These are phyloP conservation scores for Capricornis sumatraensis DNA, from an alignment of 2,113 vertebrate species.

Conservation along the genomic window DNA sequence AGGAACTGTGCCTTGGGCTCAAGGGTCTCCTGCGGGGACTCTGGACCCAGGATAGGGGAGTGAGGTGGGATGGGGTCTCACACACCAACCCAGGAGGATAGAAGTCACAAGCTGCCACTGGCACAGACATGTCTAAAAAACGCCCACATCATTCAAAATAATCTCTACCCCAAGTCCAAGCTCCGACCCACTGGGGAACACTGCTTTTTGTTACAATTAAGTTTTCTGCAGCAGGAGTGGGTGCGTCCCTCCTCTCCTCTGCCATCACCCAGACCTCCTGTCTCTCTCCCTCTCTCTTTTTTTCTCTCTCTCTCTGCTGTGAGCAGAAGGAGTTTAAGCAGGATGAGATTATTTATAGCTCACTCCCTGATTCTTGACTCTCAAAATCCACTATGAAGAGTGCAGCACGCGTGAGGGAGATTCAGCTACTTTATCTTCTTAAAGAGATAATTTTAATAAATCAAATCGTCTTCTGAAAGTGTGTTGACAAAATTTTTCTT, in stretches of 20 bases:
- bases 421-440: neutral
- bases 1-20: rapidly evolving
- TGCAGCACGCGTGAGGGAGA: neutral
- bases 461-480: neutral
- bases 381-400: neutral
- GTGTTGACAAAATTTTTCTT: neutral
- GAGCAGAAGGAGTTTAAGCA: neutral
- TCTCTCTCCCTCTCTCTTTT: neutral
- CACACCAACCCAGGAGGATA: neutral
- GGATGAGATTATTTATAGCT: neutral
- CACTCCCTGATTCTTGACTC: neutral
- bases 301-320: neutral
- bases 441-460: neutral
- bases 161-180: neutral
- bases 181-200: neutral
- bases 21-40: neutral
- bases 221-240: neutral
- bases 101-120: neutral
- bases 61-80: neutral
- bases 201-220: neutral
- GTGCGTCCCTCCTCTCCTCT: too few species aligned
- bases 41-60: neutral
- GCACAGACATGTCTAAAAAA: neutral
- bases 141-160: neutral
- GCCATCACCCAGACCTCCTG: neutral